Evolutionary conservation across 1,140 invertebrate genomes (phyloP).

Genomic region (Achroia grisella): DNA sequence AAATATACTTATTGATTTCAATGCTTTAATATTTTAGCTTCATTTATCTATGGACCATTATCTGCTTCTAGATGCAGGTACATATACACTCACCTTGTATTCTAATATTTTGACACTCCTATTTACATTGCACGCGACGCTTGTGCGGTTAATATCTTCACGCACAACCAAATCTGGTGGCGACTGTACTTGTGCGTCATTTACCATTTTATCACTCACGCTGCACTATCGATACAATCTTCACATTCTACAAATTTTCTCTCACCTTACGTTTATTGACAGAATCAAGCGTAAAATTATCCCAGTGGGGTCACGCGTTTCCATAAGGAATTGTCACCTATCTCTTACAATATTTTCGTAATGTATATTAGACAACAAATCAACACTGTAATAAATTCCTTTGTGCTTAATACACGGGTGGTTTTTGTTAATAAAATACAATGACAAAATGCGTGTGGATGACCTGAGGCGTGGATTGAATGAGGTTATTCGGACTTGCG

Average conservation of each 20-base stretch:
- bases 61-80: not conserved
- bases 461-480: conserved; percentile 52
- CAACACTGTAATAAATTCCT: conserved; percentile 6
- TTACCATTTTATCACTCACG: conserved; percentile 61
- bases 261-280: conserved; percentile 1
- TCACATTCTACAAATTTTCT: conserved; percentile 11
- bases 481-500: conserved; percentile 67
- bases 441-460: conserved; percentile 31
- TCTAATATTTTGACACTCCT: conserved; percentile 46
- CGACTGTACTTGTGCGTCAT: conserved; percentile 63
- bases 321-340: conserved; percentile 6
- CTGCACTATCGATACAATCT: conserved; percentile 17
- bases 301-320: not conserved
- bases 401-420: conserved; percentile 11
- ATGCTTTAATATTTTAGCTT: too few species aligned
- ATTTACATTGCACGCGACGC: conserved; percentile 35
- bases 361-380: not conserved
- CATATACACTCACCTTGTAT: conserved; percentile 50
- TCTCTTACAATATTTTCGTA: not conserved
- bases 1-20: too few species aligned
- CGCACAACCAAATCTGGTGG: conserved; percentile 41
- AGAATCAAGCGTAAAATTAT: not conserved
- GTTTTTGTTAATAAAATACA: conserved; percentile 18
- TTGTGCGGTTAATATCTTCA: conserved; percentile 37
- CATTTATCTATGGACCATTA: not conserved